Evolutionary conservation across 1,140 invertebrate genomes (phyloP).

Genomic region (Cecropterus lyciades): DNA sequence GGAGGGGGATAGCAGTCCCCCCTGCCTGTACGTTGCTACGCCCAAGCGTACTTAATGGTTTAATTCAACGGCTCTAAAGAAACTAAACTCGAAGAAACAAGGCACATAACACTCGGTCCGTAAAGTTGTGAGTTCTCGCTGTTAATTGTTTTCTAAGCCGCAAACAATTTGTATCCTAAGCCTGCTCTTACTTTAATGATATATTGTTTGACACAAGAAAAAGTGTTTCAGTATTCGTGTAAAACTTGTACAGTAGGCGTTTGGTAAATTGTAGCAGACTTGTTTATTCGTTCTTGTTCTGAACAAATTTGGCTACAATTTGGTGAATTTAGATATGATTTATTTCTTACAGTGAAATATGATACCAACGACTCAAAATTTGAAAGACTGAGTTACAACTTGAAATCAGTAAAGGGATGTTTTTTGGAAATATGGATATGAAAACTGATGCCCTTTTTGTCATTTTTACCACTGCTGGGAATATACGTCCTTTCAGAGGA

Average conservation of each 20-base stretch:
- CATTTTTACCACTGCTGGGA: no score
- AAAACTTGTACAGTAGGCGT: not conserved
- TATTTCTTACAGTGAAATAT: no score
- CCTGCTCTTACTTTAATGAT: conserved; percentile 5
- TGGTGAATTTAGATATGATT: no score
- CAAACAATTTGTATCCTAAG: conserved; percentile 15
- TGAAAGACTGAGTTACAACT: no score
- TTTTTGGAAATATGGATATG: no score
- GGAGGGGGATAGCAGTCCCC: no score
- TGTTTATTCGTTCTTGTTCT: not conserved
- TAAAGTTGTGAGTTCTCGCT: conserved; percentile 2
- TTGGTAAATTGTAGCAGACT: not conserved
- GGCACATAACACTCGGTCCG: not conserved
- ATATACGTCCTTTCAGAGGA: no score
- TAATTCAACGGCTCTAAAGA: not conserved
- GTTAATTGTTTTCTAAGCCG: conserved; percentile 20
- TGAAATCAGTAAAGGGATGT: no score
- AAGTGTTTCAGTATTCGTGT: not conserved
- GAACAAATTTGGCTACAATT: not conserved
- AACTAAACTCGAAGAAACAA: not conserved
- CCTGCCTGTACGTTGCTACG: no score
- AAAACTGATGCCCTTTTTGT: no score
- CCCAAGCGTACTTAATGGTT: no score
- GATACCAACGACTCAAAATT: no score
- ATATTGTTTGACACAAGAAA: not conserved